A percentile compares a stretch with the other conserved stretches of the same genome.
Conservation (phyloP, 64 coral and sea anemone genomes). For the Cladopsammia gracilis region DNA sequence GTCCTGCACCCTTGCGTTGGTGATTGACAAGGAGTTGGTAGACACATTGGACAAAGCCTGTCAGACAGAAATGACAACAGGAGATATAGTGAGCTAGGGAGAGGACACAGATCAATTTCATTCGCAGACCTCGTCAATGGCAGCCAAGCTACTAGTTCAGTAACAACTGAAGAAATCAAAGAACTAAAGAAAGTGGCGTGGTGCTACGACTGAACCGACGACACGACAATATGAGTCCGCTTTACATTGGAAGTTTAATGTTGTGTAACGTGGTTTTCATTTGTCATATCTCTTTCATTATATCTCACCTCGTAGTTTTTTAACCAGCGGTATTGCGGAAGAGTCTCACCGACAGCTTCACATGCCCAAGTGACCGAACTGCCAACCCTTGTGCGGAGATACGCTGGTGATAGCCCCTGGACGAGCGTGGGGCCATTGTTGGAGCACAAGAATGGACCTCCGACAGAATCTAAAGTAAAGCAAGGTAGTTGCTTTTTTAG, state of each 20-base stretch:
- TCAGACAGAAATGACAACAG: neutral
- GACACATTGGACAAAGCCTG: slow-evolving; percentile 46
- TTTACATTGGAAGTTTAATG: too few species aligned
- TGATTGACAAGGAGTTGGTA: slow-evolving; percentile 31
- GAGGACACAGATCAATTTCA: too few species aligned
- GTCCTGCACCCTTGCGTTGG: slow-evolving; percentile 54
- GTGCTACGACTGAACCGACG: too few species aligned
- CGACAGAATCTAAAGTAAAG: neutral
- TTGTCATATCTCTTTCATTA: too few species aligned
- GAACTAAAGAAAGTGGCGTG: too few species aligned
- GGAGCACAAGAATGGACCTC: slow-evolving; percentile 40
- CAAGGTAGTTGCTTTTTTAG: too few species aligned
- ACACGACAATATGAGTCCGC: too few species aligned
- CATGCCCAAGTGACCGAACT: slow-evolving; percentile 71
- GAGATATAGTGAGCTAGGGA: too few species aligned
- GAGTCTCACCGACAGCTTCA: slow-evolving; percentile 56
- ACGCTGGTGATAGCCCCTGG: slow-evolving; percentile 20
- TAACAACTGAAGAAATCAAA: too few species aligned
- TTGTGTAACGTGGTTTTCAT: too few species aligned
- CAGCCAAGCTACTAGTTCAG: too few species aligned
- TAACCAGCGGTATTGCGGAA: slow-evolving; percentile 61
- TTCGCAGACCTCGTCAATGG: too few species aligned
- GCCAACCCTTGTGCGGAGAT: slow-evolving; percentile 47
- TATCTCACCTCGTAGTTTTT: slow-evolving; percentile 64
- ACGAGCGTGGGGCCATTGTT: slow-evolving; percentile 60